A percentile compares a stretch with the other conserved stretches of the same genome.
These are phyloP conservation scores for Larimichthys crocea DNA, from an alignment of 2,113 vertebrate genomes.

Conservation along the genomic window DNA sequence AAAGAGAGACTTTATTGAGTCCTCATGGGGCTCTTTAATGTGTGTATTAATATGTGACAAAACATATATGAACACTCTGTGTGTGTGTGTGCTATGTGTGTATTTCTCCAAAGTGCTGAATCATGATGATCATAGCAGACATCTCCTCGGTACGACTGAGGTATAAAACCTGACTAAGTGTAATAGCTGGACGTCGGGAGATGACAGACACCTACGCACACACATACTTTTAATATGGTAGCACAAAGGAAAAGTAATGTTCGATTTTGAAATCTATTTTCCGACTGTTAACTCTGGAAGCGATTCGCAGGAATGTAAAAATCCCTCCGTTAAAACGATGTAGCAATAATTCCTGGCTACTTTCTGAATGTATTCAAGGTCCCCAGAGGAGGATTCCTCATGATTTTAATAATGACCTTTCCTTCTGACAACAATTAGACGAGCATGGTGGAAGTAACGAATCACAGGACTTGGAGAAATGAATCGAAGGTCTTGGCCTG, in stretches of 20 bases:
- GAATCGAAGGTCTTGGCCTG: too few species aligned
- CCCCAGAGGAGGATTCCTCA: not conserved
- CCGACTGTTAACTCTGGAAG: not conserved
- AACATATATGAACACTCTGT: not conserved
- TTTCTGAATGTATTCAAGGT: not conserved
- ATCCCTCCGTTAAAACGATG: not conserved
- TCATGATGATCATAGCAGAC: conserved; percentile 35
- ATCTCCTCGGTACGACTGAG: not conserved
- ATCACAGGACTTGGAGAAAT: too few species aligned
- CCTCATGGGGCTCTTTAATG: not conserved
- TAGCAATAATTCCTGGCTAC: not conserved
- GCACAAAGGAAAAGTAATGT: conserved; percentile 1
- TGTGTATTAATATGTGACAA: not conserved
- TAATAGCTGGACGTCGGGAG: conserved; percentile 4
- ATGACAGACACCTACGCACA: conserved; percentile 1
- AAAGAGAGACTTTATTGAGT: conserved; percentile 1
- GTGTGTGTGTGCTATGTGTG: conserved; percentile 7
- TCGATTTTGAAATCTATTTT: not conserved
- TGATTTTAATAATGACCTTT: not conserved
- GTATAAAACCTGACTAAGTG: conserved; percentile 12
- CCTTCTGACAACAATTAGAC: too few species aligned
- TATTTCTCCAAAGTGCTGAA: conserved; percentile 8
- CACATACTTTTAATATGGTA: not conserved
- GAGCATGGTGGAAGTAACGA: too few species aligned
- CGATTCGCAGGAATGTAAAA: not conserved